Evolutionary conservation across 1,140 invertebrate species (phyloP).

Genomic region (Drosophila repleta): DNA sequence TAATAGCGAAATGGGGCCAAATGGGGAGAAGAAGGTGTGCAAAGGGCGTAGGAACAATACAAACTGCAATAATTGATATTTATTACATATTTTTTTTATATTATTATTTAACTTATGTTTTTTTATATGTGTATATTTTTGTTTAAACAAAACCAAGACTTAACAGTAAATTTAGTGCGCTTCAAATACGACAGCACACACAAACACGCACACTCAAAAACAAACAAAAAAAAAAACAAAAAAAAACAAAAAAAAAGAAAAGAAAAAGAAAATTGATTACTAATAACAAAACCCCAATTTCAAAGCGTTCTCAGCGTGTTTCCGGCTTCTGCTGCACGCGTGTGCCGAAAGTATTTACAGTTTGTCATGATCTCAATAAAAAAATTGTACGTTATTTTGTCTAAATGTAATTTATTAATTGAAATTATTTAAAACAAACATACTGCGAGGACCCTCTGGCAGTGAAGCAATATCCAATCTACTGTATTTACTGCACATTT

Average conservation of each 20-base stretch:
- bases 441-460: slow-evolving; percentile 26
- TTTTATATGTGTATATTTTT: slow-evolving; percentile 63
- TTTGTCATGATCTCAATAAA: slow-evolving; percentile 79
- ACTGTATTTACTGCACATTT: slow-evolving; percentile 13
- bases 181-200: slow-evolving; percentile 8
- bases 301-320: slow-evolving; percentile 77
- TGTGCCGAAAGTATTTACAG: slow-evolving; percentile 77
- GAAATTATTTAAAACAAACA: slow-evolving; percentile 68
- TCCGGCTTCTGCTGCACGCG: slow-evolving; percentile 60
- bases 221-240: slow-evolving; percentile 2
- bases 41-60: slow-evolving; percentile 31
- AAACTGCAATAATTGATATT: slow-evolving; percentile 75
- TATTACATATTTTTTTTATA: slow-evolving; percentile 66
- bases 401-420: slow-evolving; percentile 72
- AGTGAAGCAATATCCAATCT: slow-evolving; percentile 1
- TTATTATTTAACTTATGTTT: slow-evolving; percentile 67
- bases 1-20: slow-evolving; percentile 47
- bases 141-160: slow-evolving; percentile 50
- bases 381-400: slow-evolving; percentile 69
- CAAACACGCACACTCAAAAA: slow-evolving; percentile 4
- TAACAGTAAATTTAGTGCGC: slow-evolving; percentile 21
- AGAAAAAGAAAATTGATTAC: slow-evolving; percentile 21
- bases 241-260: too few species aligned
- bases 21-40: slow-evolving; percentile 1
- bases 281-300: slow-evolving; percentile 45